Evolutionary conservation across 1,140 invertebrate species (phyloP).

Genomic region (Sycophaga agraensis): DNA sequence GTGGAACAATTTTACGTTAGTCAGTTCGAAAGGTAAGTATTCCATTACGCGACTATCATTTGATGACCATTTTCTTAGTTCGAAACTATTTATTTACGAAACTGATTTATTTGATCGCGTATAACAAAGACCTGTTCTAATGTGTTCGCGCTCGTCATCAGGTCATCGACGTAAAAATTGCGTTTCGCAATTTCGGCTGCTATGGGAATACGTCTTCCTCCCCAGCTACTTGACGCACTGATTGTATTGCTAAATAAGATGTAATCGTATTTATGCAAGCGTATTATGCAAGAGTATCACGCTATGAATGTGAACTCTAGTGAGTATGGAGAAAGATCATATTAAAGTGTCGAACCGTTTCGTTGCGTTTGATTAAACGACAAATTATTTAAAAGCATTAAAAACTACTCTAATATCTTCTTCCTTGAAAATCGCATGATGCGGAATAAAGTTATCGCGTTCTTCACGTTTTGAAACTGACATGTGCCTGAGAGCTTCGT

Average conservation of each 20-base stretch:
- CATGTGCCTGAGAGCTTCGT: no score
- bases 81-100: no score
- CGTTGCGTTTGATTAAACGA: no score
- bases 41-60: slow-evolving; percentile 19
- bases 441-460: background rate
- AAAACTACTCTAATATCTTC: no score
- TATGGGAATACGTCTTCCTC: slow-evolving; percentile 32
- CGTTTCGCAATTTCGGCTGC: slow-evolving; percentile 35
- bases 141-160: slow-evolving; percentile 42
- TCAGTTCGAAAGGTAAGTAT: background rate
- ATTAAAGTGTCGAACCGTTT: no score
- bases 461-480: background rate
- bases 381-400: no score
- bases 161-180: slow-evolving; percentile 53
- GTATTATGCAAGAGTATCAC: no score
- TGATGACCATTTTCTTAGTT: slow-evolving; percentile 39
- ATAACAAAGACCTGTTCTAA: slow-evolving; percentile 37
- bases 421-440: no score
- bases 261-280: no score
- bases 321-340: no score
- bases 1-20: background rate
- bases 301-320: background rate
- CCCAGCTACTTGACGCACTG: background rate
- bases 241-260: slow-evolving; percentile 1
- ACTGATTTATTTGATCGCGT: slow-evolving; percentile 30